phyloP scores from a whole-genome alignment of 2,888 invertebrate species.

The Mimumesa dahlbomi region DNA sequence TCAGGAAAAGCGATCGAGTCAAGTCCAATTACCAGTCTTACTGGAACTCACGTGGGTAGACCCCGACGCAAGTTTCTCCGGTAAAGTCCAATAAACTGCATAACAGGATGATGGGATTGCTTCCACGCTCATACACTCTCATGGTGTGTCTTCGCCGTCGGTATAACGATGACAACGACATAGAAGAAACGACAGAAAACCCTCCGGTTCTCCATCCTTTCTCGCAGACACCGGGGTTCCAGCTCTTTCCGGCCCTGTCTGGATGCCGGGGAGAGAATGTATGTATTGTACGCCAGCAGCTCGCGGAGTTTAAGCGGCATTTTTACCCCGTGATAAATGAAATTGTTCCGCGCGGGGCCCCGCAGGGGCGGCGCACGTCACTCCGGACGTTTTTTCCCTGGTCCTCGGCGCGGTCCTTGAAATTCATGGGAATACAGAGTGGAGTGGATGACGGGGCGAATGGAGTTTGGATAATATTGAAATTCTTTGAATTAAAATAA shows the following conservation, averaged over 20 bases:
- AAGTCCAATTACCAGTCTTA: conserved; percentile 31
- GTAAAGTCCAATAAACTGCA: conserved; percentile 38
- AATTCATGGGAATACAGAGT: no score
- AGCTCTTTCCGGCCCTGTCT: conserved; percentile 11
- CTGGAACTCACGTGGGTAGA: conserved; percentile 10
- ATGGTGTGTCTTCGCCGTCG: conserved; percentile 7
- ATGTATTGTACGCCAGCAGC: conserved; percentile 63
- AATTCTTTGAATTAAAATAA: no score
- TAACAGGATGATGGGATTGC: conserved; percentile 28
- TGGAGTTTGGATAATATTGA: neutral
- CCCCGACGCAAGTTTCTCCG: conserved; percentile 27
- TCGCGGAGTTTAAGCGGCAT: conserved; percentile 70
- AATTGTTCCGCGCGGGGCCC: conserved; percentile 68
- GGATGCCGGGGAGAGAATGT: conserved; percentile 50
- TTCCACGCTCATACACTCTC: conserved; percentile 10
- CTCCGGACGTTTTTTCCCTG: conserved; percentile 33
- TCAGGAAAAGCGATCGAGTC: conserved; percentile 13
- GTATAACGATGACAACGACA: conserved; percentile 22
- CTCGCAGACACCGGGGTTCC: conserved; percentile 13
- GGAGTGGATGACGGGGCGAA: no score
- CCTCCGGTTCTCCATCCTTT: conserved; percentile 37
- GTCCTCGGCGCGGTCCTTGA: no score
- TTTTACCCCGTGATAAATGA: conserved; percentile 77
- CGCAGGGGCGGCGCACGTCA: conserved; percentile 47
- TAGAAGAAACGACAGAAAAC: conserved; percentile 40